Percentiles rank a stretch among this genome's conserved stretches.
phyloP scores from a whole-genome alignment of 2,888 invertebrate genomes.

The Strigamia maritima region DNA sequence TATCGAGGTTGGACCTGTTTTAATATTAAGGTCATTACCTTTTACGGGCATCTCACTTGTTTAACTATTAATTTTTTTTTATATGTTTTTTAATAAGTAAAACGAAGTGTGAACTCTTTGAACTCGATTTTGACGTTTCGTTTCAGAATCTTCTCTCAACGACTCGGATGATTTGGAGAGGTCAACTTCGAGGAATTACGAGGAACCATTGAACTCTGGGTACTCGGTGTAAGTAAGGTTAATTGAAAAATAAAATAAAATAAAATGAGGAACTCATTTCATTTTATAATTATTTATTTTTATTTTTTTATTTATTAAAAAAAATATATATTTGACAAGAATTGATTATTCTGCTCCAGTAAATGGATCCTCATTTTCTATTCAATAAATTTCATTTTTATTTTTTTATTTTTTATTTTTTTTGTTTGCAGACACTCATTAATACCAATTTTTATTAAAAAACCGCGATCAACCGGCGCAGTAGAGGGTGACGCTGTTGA shows the following conservation, averaged over 20 bases:
- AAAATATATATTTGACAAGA: background rate
- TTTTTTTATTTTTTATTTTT: background rate
- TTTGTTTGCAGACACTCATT: constrained; percentile 65
- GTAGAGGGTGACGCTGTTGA: constrained; percentile 81
- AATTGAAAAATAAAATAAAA: background rate
- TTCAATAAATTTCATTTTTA: background rate
- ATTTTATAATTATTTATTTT: background rate
- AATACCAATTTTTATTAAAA: constrained; percentile 76
- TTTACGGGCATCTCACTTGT: background rate
- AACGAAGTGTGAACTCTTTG: background rate
- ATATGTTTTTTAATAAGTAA: background rate
- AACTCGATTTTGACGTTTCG: background rate
- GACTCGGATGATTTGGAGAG: background rate
- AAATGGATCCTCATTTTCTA: background rate
- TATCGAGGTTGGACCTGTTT: constrained; percentile 28
- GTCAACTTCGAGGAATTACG: constrained; percentile 1
- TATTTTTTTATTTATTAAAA: background rate
- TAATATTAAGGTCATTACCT: constrained; percentile 8
- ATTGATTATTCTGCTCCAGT: background rate
- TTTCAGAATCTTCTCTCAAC: background rate
- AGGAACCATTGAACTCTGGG: background rate
- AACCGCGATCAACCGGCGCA: constrained; percentile 76
- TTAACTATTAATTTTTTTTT: background rate
- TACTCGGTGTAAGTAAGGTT: background rate
- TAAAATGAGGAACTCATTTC: no score